Base-by-base conservation (phyloP, 2,113 vertebrate species). In the Choloepus hoffmanni region DNA sequence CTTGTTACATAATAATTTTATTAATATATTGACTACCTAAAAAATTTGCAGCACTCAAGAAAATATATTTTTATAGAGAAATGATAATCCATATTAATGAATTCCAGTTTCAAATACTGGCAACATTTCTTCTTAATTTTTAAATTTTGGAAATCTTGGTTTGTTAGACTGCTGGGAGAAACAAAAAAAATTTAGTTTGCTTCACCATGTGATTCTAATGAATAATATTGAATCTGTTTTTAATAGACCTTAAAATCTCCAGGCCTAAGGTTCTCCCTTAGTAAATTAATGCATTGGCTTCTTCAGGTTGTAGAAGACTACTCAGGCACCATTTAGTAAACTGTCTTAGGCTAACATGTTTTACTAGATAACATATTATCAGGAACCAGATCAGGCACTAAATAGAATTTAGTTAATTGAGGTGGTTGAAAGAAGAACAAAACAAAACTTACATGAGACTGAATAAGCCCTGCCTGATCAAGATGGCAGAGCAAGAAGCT, bases 11-110 rank as follows among this genome's bases (percentile, higher is more conserved):
- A 97, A 93, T 92, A 79, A 96, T 73, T 97, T 98, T 98, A 98
- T 96, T 94, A 94, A 95, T 93, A 97, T 97, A 94, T 97, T 97
- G 97, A 98, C 97, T 97, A 95, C 95, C 97, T 96, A 96, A 96
- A 92, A 96, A 97, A 98, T 96, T 93, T 95, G 90, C 90, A 97
- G 93, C 85, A 89, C 78, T 95, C 95, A 95, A 97, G 63, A 96
- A 98, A 94, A 97, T 97, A 87, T 95, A 96, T 97, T 98, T 82
- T 97, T 97, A 97, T 86, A 95, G 94, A 92, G 85, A 96, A 96
- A 98, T 96, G 94, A 98, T 93, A 97, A 95, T 88, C 97, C 0
- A 0, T 85, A 92, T 96, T 97, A 98, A 98, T 97, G 97, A 98
- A 97, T 97, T 89, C 93, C 97, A 98, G 97, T 88, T 97, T 97